These are phyloP conservation scores for Acanthiza pusilla DNA, from an alignment of 2,797 vertebrate species.

Conservation along the genomic window DNA sequence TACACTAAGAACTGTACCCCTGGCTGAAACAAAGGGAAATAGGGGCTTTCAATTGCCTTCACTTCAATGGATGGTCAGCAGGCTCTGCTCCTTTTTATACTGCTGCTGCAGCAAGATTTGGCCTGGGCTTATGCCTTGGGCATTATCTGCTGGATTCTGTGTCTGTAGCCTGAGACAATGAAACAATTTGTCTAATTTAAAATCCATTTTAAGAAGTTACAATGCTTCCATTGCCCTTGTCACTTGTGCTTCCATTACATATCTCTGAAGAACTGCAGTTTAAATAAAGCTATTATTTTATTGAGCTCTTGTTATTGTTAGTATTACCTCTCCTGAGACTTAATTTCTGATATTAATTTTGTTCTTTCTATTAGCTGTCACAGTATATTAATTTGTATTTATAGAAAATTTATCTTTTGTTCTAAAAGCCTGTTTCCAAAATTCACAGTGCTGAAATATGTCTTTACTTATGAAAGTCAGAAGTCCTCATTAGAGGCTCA, in stretches of 20 bases:
- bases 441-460: neutral
- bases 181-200: slow-evolving; percentile 8
- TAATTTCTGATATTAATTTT: neutral
- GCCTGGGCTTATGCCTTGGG: neutral
- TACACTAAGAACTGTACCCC: neutral
- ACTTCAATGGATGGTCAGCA: neutral
- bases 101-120: slow-evolving; percentile 44
- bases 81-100: neutral
- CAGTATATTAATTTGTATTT: neutral
- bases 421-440: neutral
- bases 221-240: neutral
- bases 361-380: neutral
- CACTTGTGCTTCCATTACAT: neutral
- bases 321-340: neutral
- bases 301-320: neutral
- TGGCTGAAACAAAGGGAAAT: neutral
- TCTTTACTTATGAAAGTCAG: neutral
- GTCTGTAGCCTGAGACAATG: slow-evolving; percentile 13
- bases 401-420: neutral
- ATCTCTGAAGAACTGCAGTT: neutral
- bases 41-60: neutral
- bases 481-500: neutral
- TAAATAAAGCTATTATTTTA: neutral
- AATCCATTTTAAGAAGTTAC: neutral
- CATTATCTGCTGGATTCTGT: slow-evolving; percentile 6